A percentile compares a stretch with the other conserved stretches of the same genome.
These are phyloP conservation scores for Huso huso DNA, from an alignment of 2,797 vertebrate species.

Conservation along the genomic window DNA sequence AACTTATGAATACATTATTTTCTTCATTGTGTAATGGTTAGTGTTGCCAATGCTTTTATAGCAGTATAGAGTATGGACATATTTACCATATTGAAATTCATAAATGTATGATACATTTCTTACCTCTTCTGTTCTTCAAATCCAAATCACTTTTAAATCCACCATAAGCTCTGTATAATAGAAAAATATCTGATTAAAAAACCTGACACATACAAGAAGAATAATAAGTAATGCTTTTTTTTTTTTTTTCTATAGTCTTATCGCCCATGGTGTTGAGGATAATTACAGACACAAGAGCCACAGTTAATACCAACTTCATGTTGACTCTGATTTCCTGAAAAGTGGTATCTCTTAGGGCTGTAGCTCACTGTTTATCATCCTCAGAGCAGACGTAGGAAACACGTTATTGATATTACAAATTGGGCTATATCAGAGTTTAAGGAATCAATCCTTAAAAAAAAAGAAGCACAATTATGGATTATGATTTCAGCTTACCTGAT, in stretches of 20 bases:
- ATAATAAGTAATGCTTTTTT: background rate
- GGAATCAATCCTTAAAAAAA: conserved; percentile 24
- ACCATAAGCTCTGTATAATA: background rate
- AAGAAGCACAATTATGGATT: conserved; percentile 30
- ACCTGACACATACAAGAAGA: background rate
- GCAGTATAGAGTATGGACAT: no score
- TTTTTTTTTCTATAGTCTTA: background rate
- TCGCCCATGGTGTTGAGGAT: background rate
- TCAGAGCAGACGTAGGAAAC: conserved; percentile 6
- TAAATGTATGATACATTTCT: background rate
- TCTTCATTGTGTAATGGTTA: no score
- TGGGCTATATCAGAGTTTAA: conserved; percentile 13
- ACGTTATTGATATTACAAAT: background rate
- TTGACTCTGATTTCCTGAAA: background rate
- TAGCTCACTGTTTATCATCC: conserved; percentile 2
- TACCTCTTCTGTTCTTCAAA: background rate
- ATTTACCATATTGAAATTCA: background rate
- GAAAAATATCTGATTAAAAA: background rate
- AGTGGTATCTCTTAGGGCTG: background rate
- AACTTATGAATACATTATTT: no score
- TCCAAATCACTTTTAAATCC: background rate
- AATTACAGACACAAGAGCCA: conserved; percentile 10
- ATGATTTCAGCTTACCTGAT: conserved; percentile 23
- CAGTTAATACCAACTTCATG: conserved; percentile 6
- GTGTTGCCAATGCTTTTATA: no score